Evolutionary conservation across 2,888 invertebrate species (phyloP), one percentile per base, ranked within the genome.

Genomic region (Melinopterus prodromus): DNA sequence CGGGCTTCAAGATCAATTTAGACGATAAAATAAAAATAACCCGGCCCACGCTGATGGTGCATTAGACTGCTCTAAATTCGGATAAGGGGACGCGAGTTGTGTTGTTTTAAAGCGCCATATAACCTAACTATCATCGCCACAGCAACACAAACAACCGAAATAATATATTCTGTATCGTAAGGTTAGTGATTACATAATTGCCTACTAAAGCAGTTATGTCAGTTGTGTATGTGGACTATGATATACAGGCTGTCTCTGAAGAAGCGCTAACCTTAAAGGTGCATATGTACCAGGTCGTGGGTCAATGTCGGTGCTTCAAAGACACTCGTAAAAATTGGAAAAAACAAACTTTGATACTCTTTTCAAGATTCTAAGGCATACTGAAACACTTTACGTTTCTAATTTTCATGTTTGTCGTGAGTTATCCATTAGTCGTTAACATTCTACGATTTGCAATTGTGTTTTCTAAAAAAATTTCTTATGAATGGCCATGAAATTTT

Each of bases 21-120:
- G 37, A 36, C 74, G 74, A 74, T 74, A 74, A 74, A 36, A 37
- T 74, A 74, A 36, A 74, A 74, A 74, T 74, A 74, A 53, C 53
- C 53, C 53, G 53, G 53, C 53, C 53, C 53, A 53, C 53, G 53
- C 53, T 53, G 53, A 53, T 53, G 53, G 53, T 53, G 53, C 53
- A 53, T 53, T 53, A 53, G 53, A 1, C 53, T 53, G 53, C 53
- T 53, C 53, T 53, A 53, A 53, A 53, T 53, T 53, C 53, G 53
- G 53, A 53, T 53, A 53, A 53, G 53, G 53, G 53, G 53, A 53
- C 53, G 53, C 53, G 53, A 53, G 53, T 53, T 53, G 53, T 53
- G 53, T 53, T 53, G 53, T 53, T 53, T 53, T 53, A 53, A 53
- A 53, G 53, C 53, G 53, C 53, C 53, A 53, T 53, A 53, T 53